phyloP scores from a whole-genome alignment of 2,888 invertebrate species.

The Phengaris arion region DNA sequence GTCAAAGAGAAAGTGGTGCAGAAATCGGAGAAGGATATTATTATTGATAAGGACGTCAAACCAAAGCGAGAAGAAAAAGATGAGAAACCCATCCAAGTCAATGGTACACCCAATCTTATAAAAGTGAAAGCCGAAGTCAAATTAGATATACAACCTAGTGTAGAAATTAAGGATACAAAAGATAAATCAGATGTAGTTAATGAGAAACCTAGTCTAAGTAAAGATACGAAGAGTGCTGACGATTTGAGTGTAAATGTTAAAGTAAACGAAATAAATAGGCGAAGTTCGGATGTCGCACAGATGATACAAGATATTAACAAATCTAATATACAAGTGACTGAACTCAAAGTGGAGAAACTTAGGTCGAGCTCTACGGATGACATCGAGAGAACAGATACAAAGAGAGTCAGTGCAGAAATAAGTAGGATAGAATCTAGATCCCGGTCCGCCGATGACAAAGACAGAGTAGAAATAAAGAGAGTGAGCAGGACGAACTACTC shows the following conservation, averaged over 20 bases:
- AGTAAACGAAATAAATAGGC: conserved; percentile 31
- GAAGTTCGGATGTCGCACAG: conserved; percentile 22
- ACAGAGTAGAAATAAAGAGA: conserved; percentile 38
- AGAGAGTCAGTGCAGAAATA: conserved; percentile 42
- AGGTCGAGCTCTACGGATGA: conserved; percentile 32
- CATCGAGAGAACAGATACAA: conserved; percentile 34
- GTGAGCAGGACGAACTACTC: conserved; percentile 51
- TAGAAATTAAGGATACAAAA: conserved; percentile 32
- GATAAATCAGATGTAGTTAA: conserved; percentile 34
- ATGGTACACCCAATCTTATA: conserved; percentile 36
- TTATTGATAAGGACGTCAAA: conserved; percentile 43
- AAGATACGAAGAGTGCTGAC: conserved; percentile 39
- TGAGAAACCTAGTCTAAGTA: conserved; percentile 27
- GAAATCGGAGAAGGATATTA: conserved; percentile 43
- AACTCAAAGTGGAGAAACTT: conserved; percentile 28
- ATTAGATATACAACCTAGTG: conserved; percentile 33
- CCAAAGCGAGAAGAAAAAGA: conserved; percentile 48
- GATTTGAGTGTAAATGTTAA: conserved; percentile 37
- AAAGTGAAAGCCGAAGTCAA: conserved; percentile 28
- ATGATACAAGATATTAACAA: conserved; percentile 8
- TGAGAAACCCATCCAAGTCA: conserved; percentile 39
- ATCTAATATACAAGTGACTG: conserved; percentile 19
- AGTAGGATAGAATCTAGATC: conserved; percentile 44
- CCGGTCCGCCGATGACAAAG: conserved; percentile 44
- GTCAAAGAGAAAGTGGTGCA: conserved; percentile 60